These are phyloP conservation scores for Chouioia cunea DNA, from an alignment of 2,888 invertebrate genomes.

Conservation along the genomic window DNA sequence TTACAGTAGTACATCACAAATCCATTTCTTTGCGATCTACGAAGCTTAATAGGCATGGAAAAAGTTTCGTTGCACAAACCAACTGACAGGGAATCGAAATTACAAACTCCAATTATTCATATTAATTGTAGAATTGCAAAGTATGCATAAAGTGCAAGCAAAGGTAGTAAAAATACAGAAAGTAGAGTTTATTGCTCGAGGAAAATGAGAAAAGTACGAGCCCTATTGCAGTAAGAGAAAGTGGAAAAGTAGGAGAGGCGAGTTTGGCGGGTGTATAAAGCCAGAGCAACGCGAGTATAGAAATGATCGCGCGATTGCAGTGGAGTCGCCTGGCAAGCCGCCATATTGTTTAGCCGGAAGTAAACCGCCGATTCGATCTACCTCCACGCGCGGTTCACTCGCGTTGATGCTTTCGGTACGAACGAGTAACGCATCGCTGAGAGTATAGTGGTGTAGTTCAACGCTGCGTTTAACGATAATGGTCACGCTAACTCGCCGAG, in stretches of 20 bases:
- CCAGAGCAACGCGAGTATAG: neutral
- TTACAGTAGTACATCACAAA: no score
- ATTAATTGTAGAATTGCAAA: no score
- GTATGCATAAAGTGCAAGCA: neutral
- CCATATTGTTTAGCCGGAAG: slow-evolving; percentile 50
- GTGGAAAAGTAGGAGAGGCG: slow-evolving; percentile 20
- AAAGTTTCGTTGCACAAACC: no score
- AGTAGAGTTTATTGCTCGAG: neutral
- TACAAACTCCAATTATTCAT: no score
- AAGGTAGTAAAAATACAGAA: neutral
- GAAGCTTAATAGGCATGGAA: no score
- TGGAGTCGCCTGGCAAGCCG: slow-evolving; percentile 30
- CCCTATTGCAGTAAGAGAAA: neutral
- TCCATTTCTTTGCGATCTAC: no score
- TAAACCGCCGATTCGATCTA: slow-evolving; percentile 47
- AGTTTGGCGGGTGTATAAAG: neutral
- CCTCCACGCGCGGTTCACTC: no score
- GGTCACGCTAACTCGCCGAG: neutral
- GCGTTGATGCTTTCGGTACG: no score
- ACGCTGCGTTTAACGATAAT: slow-evolving; percentile 19
- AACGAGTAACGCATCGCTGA: no score
- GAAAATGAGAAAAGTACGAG: slow-evolving; percentile 1
- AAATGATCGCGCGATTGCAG: slow-evolving; percentile 1
- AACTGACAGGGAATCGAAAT: no score
- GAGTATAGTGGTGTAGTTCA: neutral